Base-by-base conservation (phyloP, 2,113 vertebrate species). In the Psettodes erumei region DNA sequence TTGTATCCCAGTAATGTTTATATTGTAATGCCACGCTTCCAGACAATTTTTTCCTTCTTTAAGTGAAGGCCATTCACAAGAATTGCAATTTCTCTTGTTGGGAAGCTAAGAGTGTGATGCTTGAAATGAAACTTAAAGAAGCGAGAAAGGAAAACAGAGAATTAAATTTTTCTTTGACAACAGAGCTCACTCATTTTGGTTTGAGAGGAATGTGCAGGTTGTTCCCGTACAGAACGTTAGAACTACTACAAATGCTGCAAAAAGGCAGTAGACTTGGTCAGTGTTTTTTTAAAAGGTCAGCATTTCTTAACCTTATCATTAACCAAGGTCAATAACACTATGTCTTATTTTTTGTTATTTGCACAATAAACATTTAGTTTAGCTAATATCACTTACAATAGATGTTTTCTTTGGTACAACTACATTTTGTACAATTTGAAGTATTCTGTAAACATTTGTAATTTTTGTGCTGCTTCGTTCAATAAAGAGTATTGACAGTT, bases 381-480 rank as follows among this genome's bases (percentile, higher is more conserved):
- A 66, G 69, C 43, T 70, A 55, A 38, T 81, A 55, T 78, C 66
- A 75, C 62, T 19, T 71, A n/a, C n/a, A n/a, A n/a, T n/a, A 38
- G 33, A 54, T 63, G 0, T 75, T 84, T 88, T 43, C 6, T 65
- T 86, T 82, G 78, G 86, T 88, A 90, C 71, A 86, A 54, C 47
- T 62, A 53, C 79, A 76, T 88, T 91, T 93, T 90, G 86, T 90
- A 93, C 66, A 80, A 45, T 74, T 79, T 87, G 30, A 70, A 62
- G 64, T 81, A 80, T 89, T 89, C 77, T 77, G 77, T 85, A 63
- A 70, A 86, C 72, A 66, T 79, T 85, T 86, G 71, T 78, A 76
- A 77, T 71, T 47, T 83, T 80, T 88, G 83, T 87, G 81, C 77
- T 84, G 72, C 85, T 83, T 90, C 79, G 66, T 84, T 86, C 77